Evolutionary conservation across 2,113 vertebrate species (phyloP).

Genomic region (Clarias gariepinus): DNA sequence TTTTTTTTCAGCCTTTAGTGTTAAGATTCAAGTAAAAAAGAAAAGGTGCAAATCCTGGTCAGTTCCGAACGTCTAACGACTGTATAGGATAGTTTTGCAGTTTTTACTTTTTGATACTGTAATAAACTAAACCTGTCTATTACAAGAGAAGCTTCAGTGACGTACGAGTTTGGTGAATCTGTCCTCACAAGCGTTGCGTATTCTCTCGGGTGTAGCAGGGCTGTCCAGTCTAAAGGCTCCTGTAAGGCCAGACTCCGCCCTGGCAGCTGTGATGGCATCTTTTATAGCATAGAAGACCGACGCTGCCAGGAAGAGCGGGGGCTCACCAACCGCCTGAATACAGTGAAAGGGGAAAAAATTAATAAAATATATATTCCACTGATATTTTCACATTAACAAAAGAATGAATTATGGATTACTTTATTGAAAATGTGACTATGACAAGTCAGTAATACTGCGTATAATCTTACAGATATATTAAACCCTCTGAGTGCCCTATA

Average conservation of each 20-base stretch:
- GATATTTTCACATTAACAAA: not conserved
- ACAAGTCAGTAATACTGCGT: not conserved
- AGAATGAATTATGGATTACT: not conserved
- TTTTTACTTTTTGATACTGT: not conserved
- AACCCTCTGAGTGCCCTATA: not conserved
- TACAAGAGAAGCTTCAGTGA: not conserved
- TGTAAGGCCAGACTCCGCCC: constrained; percentile 66
- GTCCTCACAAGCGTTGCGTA: constrained; percentile 89
- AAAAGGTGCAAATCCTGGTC: not conserved
- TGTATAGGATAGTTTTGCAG: not conserved
- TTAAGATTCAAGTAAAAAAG: not conserved
- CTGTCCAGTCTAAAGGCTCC: constrained; percentile 85
- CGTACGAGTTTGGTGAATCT: constrained; percentile 86
- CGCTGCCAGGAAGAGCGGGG: constrained; percentile 90
- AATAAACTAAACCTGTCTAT: not conserved
- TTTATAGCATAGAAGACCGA: constrained; percentile 95
- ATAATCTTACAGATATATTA: not conserved
- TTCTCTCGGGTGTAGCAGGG: constrained; percentile 90
- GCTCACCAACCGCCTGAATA: constrained; percentile 88
- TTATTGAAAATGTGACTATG: not conserved
- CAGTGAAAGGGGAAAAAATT: not conserved
- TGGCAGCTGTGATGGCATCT: constrained; percentile 81
- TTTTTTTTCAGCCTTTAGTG: not conserved
- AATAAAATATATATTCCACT: not conserved
- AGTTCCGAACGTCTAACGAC: not conserved